These are phyloP conservation scores for Puma concolor DNA, from an alignment of 2,113 vertebrate species.

Conservation along the genomic window DNA sequence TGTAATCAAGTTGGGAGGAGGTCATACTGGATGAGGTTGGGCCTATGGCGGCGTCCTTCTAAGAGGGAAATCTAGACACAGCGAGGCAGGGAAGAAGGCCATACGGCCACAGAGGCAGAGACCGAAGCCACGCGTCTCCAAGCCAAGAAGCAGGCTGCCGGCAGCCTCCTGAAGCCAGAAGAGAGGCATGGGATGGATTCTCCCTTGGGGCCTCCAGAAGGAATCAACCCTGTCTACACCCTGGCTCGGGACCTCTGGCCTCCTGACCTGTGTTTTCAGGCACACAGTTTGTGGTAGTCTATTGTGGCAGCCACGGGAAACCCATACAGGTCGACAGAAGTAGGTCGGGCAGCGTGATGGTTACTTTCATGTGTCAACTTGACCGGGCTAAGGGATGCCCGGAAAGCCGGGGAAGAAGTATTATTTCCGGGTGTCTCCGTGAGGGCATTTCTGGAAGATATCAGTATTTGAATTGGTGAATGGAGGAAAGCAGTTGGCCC, in stretches of 20 bases:
- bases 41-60: not conserved
- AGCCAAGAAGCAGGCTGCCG: accelerated
- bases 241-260: not conserved
- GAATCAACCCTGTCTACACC: not conserved
- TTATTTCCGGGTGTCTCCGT: not conserved
- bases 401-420: not conserved
- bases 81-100: not conserved
- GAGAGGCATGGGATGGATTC: accelerated
- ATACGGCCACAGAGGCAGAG: accelerated
- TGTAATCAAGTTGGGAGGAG: not conserved
- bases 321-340: not conserved
- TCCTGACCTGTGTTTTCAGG: not conserved
- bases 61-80: not conserved
- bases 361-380: too few species aligned
- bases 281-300: accelerated
- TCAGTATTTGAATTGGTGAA: not conserved
- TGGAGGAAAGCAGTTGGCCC: too few species aligned
- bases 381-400: not conserved
- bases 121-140: accelerated
- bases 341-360: not conserved
- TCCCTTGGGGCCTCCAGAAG: not conserved
- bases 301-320: not conserved
- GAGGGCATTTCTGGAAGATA: not conserved
- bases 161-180: not conserved
- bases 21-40: not conserved